Base-by-base conservation (phyloP, 1,140 invertebrate genomes). In the Drosophila orosa region DNA sequence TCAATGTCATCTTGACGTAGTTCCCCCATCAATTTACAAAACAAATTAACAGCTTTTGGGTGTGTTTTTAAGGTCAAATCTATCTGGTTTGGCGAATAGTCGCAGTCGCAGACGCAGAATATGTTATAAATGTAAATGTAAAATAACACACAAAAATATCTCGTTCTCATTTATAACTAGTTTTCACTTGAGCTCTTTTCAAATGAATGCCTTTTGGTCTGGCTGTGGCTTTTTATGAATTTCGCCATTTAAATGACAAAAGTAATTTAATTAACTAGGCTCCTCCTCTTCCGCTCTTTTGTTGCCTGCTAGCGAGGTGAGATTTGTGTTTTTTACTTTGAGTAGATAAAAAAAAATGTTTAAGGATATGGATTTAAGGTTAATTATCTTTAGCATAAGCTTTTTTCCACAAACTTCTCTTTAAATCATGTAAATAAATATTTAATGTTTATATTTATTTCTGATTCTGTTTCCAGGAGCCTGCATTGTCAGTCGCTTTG, bases 401-500 rank as follows among this genome's bases (percentile, higher is more conserved):
- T 6, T 13, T 3, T 44, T 22, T 0, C 5, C 2, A 22, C 1
- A 12, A 0, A 25, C 25, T 25, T 15, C 3, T 13, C 6, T 45
- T 29, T 17, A 17, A 12, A 8, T 27, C 24, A 10, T 24, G 1
- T 10, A 24, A 7, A n/a, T 25, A 35, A 3, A 13, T 13, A 9
- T 25, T 3, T 54, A 27, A 15, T 33, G n/a, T 12, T 12, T 0
- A 10, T 27, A n/a, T 12, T 22, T 24, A 1, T 31, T 12, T 40
- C n/a, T n/a, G n/a, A n/a, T n/a, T 40, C 12, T 17, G 4, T 31
- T 58, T 44, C 8, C 24, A 92, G 91, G 91, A 42, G 91, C 91
- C 56, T 77, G 83, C 57, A 91, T 92, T n/a, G 80, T 92, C 29
- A 91, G 91, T 37, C 87, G 91, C 58, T 89, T 92, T 58, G 91